Conservation (phyloP, 2,888 invertebrate species). For the Caenorhabditis plicata region DNA sequence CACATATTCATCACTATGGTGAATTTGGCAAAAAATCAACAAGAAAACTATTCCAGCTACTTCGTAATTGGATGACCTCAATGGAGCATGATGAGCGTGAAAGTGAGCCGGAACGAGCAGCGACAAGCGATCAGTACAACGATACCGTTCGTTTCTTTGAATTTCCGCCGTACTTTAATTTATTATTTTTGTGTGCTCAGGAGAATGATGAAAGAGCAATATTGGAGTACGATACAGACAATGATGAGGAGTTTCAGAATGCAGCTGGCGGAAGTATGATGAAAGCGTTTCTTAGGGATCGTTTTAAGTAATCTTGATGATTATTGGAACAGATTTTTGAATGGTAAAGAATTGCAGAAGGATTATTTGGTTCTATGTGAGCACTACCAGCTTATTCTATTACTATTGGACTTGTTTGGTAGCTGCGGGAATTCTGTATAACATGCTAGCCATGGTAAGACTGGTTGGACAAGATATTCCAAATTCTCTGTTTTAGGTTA, state of each 20-base stretch:
- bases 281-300: slow-evolving; percentile 3
- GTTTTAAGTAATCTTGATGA: background rate
- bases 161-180: too few species aligned
- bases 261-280: background rate
- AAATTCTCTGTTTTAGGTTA: too few species aligned
- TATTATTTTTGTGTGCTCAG: too few species aligned
- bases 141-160: too few species aligned
- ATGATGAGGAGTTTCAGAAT: background rate
- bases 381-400: slow-evolving; percentile 31
- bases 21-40: too few species aligned
- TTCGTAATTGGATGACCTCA: slow-evolving; percentile 12
- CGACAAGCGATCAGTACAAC: too few species aligned
- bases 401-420: slow-evolving; percentile 60
- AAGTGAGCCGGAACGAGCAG: slow-evolving; percentile 19
- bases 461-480: too few species aligned
- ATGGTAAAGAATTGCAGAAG: slow-evolving; percentile 13
- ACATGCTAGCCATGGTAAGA: slow-evolving; percentile 56
- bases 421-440: slow-evolving; percentile 54
- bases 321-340: background rate
- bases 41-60: too few species aligned
- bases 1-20: too few species aligned
- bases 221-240: background rate
- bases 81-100: slow-evolving; percentile 26
- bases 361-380: slow-evolving; percentile 15
- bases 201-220: slow-evolving; percentile 2